Conservation (phyloP, 2,797 vertebrate species). For the Falco peregrinus region DNA sequence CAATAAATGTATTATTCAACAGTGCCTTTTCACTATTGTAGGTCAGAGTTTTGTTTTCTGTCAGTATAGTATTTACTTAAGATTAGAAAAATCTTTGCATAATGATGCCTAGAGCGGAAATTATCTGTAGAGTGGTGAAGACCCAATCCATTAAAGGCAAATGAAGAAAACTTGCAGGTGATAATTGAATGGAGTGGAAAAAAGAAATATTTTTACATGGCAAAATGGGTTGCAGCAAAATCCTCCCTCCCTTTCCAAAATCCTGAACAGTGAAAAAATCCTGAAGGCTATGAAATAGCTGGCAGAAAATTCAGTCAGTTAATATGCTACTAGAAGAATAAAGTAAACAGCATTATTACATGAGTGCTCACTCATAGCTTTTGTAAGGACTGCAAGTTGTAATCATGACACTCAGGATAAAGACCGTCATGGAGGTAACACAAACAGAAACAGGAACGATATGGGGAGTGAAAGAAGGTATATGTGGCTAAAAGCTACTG, state of each 20-base stretch:
- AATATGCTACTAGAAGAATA: background rate
- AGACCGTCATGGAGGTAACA: background rate
- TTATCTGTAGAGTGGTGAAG: background rate
- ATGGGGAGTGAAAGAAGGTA: background rate
- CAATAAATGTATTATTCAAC: background rate
- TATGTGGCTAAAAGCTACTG: background rate
- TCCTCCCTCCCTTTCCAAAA: background rate
- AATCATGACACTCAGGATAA: background rate
- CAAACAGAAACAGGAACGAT: rapidly evolving
- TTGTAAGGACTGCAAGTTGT: background rate
- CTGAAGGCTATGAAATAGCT: background rate
- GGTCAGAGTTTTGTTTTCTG: background rate
- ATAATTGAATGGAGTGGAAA: background rate
- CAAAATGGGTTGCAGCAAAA: background rate
- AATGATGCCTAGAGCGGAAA: background rate
- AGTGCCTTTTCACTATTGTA: background rate
- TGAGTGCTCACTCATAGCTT: background rate
- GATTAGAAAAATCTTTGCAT: background rate
- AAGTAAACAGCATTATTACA: background rate
- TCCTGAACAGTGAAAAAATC: background rate
- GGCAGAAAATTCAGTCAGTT: background rate
- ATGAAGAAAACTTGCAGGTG: background rate
- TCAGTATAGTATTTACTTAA: background rate
- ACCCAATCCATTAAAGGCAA: background rate
- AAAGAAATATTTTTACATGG: background rate